Conservation (phyloP, 2,888 invertebrate species). For the Aporophyla lueneburgensis region DNA sequence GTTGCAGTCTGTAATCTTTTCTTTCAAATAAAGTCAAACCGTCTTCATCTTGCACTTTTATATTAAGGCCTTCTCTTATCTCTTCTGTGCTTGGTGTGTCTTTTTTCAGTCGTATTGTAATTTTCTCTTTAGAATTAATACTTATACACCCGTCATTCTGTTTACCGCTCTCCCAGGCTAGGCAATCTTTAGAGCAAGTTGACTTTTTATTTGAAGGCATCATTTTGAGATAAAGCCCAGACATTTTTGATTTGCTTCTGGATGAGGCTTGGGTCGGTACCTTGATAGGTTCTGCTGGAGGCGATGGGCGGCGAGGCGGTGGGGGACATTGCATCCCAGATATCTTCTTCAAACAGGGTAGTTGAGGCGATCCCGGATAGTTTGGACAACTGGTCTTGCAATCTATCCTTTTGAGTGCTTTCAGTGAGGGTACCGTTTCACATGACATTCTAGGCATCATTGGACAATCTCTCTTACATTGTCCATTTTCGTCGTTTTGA, state of each 20-base stretch:
- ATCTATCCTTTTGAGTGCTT: slow-evolving; percentile 35
- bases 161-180: slow-evolving; percentile 37
- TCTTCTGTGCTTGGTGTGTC: slow-evolving; percentile 76
- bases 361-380: slow-evolving; percentile 25
- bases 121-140: slow-evolving; percentile 73
- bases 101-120: slow-evolving; percentile 74
- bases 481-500: neutral
- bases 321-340: slow-evolving; percentile 51
- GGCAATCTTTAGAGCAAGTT: slow-evolving; percentile 66
- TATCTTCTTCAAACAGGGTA: slow-evolving; percentile 34
- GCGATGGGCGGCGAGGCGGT: neutral
- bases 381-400: slow-evolving; percentile 66
- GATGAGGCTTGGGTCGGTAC: neutral
- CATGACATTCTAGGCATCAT: slow-evolving; percentile 57
- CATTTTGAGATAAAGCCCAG: slow-evolving; percentile 75
- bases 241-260: slow-evolving; percentile 57
- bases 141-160: slow-evolving; percentile 60
- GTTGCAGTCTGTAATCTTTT: slow-evolving; percentile 73
- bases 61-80: slow-evolving; percentile 74
- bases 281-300: slow-evolving; percentile 20
- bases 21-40: slow-evolving; percentile 80
- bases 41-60: slow-evolving; percentile 80
- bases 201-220: slow-evolving; percentile 64
- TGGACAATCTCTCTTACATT: slow-evolving; percentile 39
- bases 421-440: slow-evolving; percentile 52